Evolutionary conservation across 2,888 invertebrate genomes (phyloP).

Genomic region (Nowickia ferox): DNA sequence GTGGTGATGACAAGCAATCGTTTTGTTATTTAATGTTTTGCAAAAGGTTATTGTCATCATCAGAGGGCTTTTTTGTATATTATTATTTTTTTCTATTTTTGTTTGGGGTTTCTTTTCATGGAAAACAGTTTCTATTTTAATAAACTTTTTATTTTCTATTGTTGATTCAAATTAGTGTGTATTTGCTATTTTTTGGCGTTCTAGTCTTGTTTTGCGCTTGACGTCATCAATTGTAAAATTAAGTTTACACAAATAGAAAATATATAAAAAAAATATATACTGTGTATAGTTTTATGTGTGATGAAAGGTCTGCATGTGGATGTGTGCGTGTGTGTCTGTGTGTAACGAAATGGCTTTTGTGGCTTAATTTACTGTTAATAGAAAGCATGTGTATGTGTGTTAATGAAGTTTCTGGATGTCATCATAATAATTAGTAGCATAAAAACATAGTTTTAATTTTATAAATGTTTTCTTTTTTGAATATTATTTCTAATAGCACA

Average conservation of each 20-base stretch:
- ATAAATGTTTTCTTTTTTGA: not conserved
- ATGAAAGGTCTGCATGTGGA: not conserved
- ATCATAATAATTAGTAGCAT: conserved; percentile 39
- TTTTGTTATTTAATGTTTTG: conserved; percentile 32
- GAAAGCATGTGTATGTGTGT: conserved; percentile 7
- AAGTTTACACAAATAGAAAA: conserved; percentile 60
- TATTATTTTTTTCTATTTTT: conserved; percentile 23
- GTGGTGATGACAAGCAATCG: conserved; percentile 9
- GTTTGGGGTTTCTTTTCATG: conserved; percentile 23
- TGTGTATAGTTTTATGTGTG: conserved; percentile 7
- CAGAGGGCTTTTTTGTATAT: conserved; percentile 27
- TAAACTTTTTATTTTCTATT: conserved; percentile 38
- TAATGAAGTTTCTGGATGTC: conserved; percentile 44
- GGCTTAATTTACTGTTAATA: conserved; percentile 4
- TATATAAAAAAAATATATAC: conserved; percentile 13
- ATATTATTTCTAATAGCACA: not conserved
- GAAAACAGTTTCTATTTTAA: conserved; percentile 47
- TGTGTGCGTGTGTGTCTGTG: not conserved
- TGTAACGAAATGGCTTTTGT: conserved; percentile 33
- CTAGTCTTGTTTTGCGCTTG: conserved; percentile 58
- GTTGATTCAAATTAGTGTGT: conserved; percentile 2
- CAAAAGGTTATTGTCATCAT: conserved; percentile 71
- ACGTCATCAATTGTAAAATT: conserved; percentile 67
- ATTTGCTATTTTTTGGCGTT: conserved; percentile 25
- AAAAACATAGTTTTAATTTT: conserved; percentile 11